Base-by-base conservation (phyloP, 2,888 invertebrate genomes). In the Pseudoips prasinana region DNA sequence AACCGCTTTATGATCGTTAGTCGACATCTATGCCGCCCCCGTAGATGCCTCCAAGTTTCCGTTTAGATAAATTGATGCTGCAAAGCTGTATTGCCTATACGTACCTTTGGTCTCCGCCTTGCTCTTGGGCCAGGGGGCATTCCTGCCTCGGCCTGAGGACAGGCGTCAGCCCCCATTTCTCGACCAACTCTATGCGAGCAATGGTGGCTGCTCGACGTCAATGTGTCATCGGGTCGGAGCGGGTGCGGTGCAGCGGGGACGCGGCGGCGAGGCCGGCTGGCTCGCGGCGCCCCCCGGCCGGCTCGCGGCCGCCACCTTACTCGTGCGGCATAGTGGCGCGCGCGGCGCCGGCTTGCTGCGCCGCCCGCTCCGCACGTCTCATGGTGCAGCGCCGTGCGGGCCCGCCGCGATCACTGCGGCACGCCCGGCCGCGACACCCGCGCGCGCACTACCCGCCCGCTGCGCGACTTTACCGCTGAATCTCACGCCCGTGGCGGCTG, bases 81-180 rank as follows among this genome's bases (percentile, higher is more conserved):
- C 9, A 40, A 39, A 10, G 29, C 29, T 27, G 47, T 56, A 47
- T 25, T 25, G 26, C 23, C 2, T 30, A 43, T 76, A 81, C 84
- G 62, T 92, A 93, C 93, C 93, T 93, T 90, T 92, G 90, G 86
- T 92, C 92, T 80, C 91, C 92, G 85, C 86, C 85, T 83, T 93
- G 92, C 87, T 92, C 92, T 85, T 90, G 91, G 88, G 91, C 91
- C 90, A 90, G 93, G 93, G 95, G 95, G 94, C 94, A 94, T 92
- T 96, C 95, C 94, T 95, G 95, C 93, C 96, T 95, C 94, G 96
- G 96, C 92, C 94, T 94, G 93, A 96, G 95, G 94, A 96, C 96
- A 94, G 96, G 96, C 94, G 96, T 96, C 92, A 96, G 95, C 94
- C 96, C 96, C 96, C 96, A 96, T 96, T 96, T 95, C 92, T 96